Percentiles rank a stretch among this genome's conserved stretches.
These are phyloP conservation scores for Caenorhabditis japonica DNA, from an alignment of 2,888 invertebrate genomes.

Conservation along the genomic window DNA sequence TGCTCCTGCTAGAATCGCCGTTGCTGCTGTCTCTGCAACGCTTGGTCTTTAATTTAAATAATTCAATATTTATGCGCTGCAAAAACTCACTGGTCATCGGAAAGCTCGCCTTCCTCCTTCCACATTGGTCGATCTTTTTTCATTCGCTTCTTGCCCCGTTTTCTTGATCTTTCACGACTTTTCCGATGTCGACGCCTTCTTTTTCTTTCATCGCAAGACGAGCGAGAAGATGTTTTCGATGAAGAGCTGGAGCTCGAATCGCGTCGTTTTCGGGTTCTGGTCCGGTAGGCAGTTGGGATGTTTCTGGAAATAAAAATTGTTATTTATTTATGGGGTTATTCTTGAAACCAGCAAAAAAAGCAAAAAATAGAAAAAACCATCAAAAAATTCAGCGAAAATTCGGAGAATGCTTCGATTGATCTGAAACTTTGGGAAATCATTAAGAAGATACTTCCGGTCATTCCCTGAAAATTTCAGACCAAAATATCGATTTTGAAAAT, in stretches of 20 bases:
- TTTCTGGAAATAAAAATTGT: conserved; percentile 4
- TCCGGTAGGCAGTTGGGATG: conserved; percentile 21
- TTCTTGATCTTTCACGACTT: conserved; percentile 2
- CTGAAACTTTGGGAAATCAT: too few species aligned
- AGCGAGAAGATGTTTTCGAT: conserved; percentile 4
- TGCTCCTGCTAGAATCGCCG: background rate
- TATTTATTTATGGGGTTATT: too few species aligned
- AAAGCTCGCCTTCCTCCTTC: conserved; percentile 39
- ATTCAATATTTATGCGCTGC: background rate
- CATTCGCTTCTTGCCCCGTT: conserved; percentile 1
- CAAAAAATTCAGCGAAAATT: too few species aligned
- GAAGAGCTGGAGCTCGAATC: conserved; percentile 13
- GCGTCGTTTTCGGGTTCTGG: conserved; percentile 6
- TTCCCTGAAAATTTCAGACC: too few species aligned
- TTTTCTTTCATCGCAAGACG: background rate
- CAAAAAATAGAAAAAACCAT: too few species aligned
- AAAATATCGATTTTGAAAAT: too few species aligned
- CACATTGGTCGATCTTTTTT: conserved; percentile 46
- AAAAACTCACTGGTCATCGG: conserved; percentile 7
- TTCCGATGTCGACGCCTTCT: background rate
- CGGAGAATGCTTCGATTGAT: too few species aligned
- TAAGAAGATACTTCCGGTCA: too few species aligned
- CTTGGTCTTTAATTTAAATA: background rate
- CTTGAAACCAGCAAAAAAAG: too few species aligned
- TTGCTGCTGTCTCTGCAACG: conserved; percentile 14